Conservation (phyloP, 2,113 vertebrate genomes). For the Nerophis ophidion region DNA sequence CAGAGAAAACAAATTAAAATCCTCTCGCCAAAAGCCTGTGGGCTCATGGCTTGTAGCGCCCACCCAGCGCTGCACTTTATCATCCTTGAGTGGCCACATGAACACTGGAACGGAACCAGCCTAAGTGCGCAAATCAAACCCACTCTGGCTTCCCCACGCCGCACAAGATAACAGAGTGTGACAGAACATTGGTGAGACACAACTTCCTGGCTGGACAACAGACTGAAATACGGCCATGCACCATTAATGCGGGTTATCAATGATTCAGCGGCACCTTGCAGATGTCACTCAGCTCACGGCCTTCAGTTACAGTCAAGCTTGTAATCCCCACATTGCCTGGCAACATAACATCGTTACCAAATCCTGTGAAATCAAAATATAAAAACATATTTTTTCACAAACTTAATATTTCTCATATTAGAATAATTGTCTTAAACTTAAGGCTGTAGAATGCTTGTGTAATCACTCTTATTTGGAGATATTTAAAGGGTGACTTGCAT, state of each 20-base stretch:
- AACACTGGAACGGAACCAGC: slow-evolving; percentile 36
- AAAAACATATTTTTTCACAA: slow-evolving; percentile 53
- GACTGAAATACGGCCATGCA: slow-evolving; percentile 29
- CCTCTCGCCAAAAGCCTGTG: slow-evolving; percentile 49
- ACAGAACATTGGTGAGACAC: slow-evolving; percentile 18
- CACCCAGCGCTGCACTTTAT: slow-evolving; percentile 54
- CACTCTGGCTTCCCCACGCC: slow-evolving; percentile 13
- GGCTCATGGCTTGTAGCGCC: slow-evolving; percentile 38
- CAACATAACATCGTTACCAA: slow-evolving; percentile 26
- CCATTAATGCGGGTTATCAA: slow-evolving; percentile 39
- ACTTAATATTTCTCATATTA: slow-evolving; percentile 49
- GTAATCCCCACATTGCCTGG: slow-evolving; percentile 18
- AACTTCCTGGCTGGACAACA: slow-evolving; percentile 16
- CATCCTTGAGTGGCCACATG: slow-evolving; percentile 52
- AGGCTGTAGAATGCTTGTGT: slow-evolving; percentile 30
- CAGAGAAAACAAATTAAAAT: slow-evolving; percentile 56
- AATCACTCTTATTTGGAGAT: slow-evolving; percentile 34
- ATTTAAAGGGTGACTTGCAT: slow-evolving; percentile 45
- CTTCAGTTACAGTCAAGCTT: slow-evolving; percentile 16
- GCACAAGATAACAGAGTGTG: slow-evolving; percentile 24
- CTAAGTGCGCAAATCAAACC: slow-evolving; percentile 55
- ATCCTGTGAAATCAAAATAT: slow-evolving; percentile 24
- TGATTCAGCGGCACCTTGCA: slow-evolving; percentile 23
- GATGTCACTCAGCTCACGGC: slow-evolving; percentile 31
- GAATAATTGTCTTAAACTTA: slow-evolving; percentile 44